These are phyloP conservation scores for Notoglanidium macrostoma DNA, from an alignment of 2,797 vertebrate genomes.

Conservation along the genomic window DNA sequence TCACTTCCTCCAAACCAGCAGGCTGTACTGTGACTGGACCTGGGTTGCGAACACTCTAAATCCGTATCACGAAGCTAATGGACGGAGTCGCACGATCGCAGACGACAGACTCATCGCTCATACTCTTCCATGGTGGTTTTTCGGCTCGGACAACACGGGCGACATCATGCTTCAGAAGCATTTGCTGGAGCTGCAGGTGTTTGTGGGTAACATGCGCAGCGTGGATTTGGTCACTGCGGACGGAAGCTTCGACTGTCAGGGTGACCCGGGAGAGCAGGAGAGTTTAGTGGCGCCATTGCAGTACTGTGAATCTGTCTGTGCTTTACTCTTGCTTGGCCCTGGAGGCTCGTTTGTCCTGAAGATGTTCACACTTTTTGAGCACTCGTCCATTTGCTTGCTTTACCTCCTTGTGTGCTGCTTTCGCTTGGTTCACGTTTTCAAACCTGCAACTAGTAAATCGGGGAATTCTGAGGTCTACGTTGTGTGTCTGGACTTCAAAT, in stretches of 20 bases:
- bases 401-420: constrained; percentile 92
- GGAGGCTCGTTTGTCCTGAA: constrained; percentile 94
- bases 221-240: constrained; percentile 93
- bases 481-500: constrained; percentile 82
- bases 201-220: constrained; percentile 76
- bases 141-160: constrained; percentile 92
- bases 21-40: constrained; percentile 83
- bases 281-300: constrained; percentile 87
- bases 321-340: constrained; percentile 79
- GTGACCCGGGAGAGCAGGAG: constrained; percentile 95
- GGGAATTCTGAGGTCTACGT: constrained; percentile 95
- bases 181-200: constrained; percentile 81
- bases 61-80: constrained; percentile 91
- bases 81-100: constrained; percentile 82
- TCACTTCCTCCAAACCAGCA: constrained; percentile 86
- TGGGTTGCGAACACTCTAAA: constrained; percentile 94
- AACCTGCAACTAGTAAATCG: constrained; percentile 95
- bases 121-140: constrained; percentile 91
- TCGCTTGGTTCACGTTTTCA: constrained; percentile 83
- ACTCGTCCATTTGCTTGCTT: constrained; percentile 88
- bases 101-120: constrained; percentile 92
- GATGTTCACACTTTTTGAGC: constrained; percentile 95
- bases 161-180: constrained; percentile 87
- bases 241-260: constrained; percentile 97
- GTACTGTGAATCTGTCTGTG: constrained; percentile 88